phyloP scores from a whole-genome alignment of 30 jellyfish, hydroid and myxozoan genomes.

The Pseudorhiza aurosa region DNA sequence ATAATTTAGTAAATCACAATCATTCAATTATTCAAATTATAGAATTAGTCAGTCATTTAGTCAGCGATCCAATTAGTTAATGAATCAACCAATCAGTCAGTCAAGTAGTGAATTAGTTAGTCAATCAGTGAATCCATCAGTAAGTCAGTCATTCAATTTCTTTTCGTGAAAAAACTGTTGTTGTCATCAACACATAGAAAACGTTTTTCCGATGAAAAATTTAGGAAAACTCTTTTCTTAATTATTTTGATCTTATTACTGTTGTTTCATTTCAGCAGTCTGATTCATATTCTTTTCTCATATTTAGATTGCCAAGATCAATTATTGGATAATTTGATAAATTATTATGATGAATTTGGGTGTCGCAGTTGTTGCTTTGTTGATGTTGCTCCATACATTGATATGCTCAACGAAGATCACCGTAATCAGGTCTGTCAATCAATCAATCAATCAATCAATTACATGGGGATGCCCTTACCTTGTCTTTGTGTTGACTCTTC shows the following conservation, averaged over 20 bases:
- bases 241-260: no score
- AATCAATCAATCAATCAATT: no score
- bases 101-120: neutral
- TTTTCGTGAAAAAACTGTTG: no score
- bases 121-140: neutral
- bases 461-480: no score
- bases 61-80: neutral
- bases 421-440: constrained; percentile 58
- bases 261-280: no score
- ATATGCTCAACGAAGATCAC: constrained; percentile 52
- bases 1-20: no score
- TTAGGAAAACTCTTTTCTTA: no score
- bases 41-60: neutral
- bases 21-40: neutral
- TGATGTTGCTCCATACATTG: constrained; percentile 67
- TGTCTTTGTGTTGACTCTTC: no score
- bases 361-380: constrained; percentile 85
- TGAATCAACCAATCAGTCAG: neutral
- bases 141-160: neutral
- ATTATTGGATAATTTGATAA: constrained; percentile 25
- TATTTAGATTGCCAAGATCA: constrained; percentile 49
- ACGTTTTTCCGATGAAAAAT: no score
- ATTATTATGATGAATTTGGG: constrained; percentile 83
- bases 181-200: no score
- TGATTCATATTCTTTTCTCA: neutral